Evolutionary conservation across 2,888 invertebrate genomes (phyloP).

Genomic region (Brenthis daphne): DNA sequence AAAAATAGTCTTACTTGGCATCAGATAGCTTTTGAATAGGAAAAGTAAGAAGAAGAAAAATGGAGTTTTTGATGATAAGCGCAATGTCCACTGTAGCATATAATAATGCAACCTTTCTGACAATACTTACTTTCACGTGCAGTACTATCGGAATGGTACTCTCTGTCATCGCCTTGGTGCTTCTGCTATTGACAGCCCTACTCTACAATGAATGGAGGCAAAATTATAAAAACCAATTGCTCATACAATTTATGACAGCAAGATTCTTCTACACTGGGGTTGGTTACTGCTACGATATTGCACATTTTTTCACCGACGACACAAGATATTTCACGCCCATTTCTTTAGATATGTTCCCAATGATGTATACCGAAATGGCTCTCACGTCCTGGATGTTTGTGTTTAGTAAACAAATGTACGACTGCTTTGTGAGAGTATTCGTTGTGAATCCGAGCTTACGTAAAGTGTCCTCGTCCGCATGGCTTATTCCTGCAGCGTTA

Average conservation of each 20-base stretch:
- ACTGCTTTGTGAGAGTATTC: conserved; percentile 64
- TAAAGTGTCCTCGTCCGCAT: conserved; percentile 55
- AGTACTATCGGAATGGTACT: conserved; percentile 60
- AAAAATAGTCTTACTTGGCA: not conserved
- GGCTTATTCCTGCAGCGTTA: conserved; percentile 53
- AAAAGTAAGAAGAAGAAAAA: not conserved
- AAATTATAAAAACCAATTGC: conserved; percentile 65
- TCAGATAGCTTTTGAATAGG: not conserved
- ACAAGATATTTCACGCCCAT: conserved; percentile 24
- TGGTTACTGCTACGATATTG: conserved; percentile 56
- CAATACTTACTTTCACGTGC: conserved; percentile 46
- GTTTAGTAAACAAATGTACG: conserved; percentile 66
- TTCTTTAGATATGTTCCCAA: conserved; percentile 43
- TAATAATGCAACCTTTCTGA: conserved; percentile 43
- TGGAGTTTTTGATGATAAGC: not conserved
- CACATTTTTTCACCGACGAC: conserved; percentile 42
- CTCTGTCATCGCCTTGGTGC: conserved; percentile 52
- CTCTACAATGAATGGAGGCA: conserved; percentile 67
- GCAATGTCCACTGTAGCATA: conserved; percentile 8
- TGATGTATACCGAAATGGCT: conserved; percentile 59
- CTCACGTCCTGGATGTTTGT: conserved; percentile 68
- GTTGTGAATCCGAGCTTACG: conserved; percentile 47
- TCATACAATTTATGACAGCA: conserved; percentile 67
- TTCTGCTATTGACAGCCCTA: conserved; percentile 60
- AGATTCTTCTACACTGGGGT: conserved; percentile 59